phyloP scores from a whole-genome alignment of 2,113 vertebrate species.

The Sclerurus mexicanus region DNA sequence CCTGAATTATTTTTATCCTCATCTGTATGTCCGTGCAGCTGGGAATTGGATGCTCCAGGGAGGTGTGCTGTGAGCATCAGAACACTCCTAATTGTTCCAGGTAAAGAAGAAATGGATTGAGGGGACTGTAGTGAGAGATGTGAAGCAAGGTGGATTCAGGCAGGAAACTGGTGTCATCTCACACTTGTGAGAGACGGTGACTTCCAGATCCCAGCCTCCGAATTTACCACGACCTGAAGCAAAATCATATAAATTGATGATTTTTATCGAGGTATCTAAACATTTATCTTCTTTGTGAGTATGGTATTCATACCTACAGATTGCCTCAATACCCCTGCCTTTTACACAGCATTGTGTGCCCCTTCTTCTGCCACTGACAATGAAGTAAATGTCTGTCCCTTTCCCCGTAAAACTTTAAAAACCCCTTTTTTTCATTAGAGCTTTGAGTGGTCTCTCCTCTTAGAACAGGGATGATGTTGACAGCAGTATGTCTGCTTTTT shows the following conservation, averaged over 20 bases:
- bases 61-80: not conserved
- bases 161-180: not conserved
- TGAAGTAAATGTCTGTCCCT: not conserved
- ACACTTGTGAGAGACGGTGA: not conserved
- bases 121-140: not conserved
- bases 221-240: not conserved
- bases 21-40: not conserved
- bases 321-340: not conserved
- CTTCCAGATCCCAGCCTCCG: not conserved
- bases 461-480: not conserved
- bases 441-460: not conserved
- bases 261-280: not conserved
- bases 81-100: not conserved
- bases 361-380: not conserved
- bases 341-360: not conserved
- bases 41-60: not conserved
- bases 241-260: not conserved
- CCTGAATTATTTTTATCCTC: not conserved
- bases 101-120: not conserved
- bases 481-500: not conserved
- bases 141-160: not conserved
- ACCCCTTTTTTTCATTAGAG: rapidly evolving
- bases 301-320: not conserved
- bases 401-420: not conserved
- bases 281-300: not conserved